phyloP scores from a whole-genome alignment of 2,113 vertebrate genomes.

The Cyprinodon variegatus region DNA sequence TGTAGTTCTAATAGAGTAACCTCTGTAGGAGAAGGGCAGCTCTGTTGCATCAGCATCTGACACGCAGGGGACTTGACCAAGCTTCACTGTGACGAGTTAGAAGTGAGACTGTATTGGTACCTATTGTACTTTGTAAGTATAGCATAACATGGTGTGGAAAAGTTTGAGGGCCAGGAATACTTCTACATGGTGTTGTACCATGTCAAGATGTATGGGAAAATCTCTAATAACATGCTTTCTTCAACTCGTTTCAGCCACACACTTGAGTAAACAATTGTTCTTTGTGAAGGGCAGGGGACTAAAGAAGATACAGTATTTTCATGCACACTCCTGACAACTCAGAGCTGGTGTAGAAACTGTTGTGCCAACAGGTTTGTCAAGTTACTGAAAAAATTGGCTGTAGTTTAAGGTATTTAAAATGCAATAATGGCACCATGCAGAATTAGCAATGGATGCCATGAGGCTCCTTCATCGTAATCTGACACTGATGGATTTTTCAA shows the following conservation, averaged over 20 bases:
- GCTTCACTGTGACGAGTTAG: too few species aligned
- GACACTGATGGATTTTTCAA: background rate
- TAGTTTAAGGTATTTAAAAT: constrained; percentile 33
- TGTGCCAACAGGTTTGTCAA: constrained; percentile 21
- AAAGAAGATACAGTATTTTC: constrained; percentile 26
- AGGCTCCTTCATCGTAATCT: background rate
- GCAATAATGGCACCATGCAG: constrained; percentile 1
- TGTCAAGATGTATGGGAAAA: constrained; percentile 4
- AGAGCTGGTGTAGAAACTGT: constrained; percentile 20
- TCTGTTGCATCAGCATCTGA: too few species aligned
- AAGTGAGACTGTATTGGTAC: too few species aligned
- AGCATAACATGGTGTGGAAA: too few species aligned
- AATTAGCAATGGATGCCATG: constrained; percentile 25
- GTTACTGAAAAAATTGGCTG: constrained; percentile 45
- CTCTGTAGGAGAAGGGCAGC: too few species aligned
- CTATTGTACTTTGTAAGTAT: too few species aligned
- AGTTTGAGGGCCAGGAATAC: background rate
- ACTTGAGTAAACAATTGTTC: constrained; percentile 19
- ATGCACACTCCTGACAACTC: constrained; percentile 27
- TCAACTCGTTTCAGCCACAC: constrained; percentile 1
- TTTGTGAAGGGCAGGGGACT: constrained; percentile 12
- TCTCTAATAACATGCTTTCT: constrained; percentile 21
- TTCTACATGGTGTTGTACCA: background rate
- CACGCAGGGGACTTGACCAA: too few species aligned
- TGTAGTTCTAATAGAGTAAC: too few species aligned